phyloP scores from a whole-genome alignment of 2,888 invertebrate species.

The Antheraea assamensis region DNA sequence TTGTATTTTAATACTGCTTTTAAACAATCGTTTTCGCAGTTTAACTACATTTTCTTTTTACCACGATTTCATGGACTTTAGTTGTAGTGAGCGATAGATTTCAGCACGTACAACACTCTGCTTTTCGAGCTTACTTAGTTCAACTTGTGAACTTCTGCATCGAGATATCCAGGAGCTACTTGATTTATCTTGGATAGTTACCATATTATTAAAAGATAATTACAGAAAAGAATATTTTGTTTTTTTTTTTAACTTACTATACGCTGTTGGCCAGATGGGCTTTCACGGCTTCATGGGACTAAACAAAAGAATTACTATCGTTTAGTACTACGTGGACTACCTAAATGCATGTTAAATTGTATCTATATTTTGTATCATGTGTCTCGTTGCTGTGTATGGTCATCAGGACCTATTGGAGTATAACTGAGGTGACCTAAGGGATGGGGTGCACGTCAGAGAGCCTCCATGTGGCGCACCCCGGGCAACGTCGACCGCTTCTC shows the following conservation, averaged over 20 bases:
- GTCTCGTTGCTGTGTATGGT: too few species aligned
- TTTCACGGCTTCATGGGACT: too few species aligned
- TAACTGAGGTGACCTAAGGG: not conserved
- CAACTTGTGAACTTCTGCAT: not conserved
- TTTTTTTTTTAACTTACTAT: too few species aligned
- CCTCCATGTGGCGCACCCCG: too few species aligned
- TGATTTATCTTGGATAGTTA: not conserved
- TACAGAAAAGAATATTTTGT: too few species aligned
- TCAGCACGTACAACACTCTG: not conserved
- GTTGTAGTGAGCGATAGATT: not conserved
- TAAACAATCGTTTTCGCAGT: not conserved
- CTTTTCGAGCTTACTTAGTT: not conserved
- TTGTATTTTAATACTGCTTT: slow-evolving; percentile 28
- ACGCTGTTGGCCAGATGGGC: too few species aligned
- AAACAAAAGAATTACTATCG: not conserved
- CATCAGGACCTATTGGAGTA: not conserved
- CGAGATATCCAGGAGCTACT: not conserved
- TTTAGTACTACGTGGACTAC: not conserved
- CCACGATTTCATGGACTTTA: not conserved
- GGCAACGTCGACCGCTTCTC: too few species aligned
- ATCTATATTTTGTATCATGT: not conserved
- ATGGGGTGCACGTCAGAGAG: too few species aligned
- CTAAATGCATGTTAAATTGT: not conserved
- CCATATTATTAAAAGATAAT: not conserved
- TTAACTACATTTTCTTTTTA: not conserved